These are phyloP conservation scores for Hirundichthys speculiger DNA, from an alignment of 2,113 vertebrate genomes.

Conservation along the genomic window DNA sequence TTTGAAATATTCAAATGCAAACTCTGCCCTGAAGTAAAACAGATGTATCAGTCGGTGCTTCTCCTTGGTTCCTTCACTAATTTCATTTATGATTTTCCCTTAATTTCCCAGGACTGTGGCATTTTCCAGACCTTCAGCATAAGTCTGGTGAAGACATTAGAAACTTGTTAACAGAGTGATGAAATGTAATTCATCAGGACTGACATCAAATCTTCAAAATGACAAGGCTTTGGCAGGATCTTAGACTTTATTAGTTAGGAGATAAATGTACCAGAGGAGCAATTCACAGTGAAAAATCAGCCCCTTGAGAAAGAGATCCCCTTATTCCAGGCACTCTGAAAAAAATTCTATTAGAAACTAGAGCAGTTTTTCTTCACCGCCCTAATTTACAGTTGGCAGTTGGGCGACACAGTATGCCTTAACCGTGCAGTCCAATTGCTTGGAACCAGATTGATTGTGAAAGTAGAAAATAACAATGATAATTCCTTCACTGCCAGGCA, in stretches of 20 bases:
- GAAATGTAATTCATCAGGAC: conserved; percentile 67
- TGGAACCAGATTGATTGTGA: conserved; percentile 66
- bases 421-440: conserved; percentile 61
- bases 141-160: conserved; percentile 37
- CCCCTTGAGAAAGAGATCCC: conserved; percentile 65
- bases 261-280: conserved; percentile 66
- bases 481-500: conserved; percentile 39
- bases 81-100: conserved; percentile 22
- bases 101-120: conserved; percentile 22
- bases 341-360: conserved; percentile 73
- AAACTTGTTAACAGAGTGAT: conserved; percentile 63
- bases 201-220: conserved; percentile 73
- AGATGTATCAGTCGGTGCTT: conserved; percentile 48
- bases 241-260: conserved; percentile 66
- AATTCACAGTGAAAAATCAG: conserved; percentile 77
- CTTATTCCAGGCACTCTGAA: conserved; percentile 57
- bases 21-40: conserved; percentile 51
- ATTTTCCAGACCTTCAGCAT: conserved; percentile 29
- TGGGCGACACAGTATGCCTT: conserved; percentile 61
- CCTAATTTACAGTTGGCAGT: conserved; percentile 73
- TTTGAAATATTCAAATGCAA: conserved; percentile 61
- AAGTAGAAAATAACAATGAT: conserved; percentile 70
- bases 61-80: conserved; percentile 10
- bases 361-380: conserved; percentile 64
- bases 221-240: conserved; percentile 64